phyloP scores from a whole-genome alignment of 64 coral and sea anemone species.

The Astreopora myriophthalma region DNA sequence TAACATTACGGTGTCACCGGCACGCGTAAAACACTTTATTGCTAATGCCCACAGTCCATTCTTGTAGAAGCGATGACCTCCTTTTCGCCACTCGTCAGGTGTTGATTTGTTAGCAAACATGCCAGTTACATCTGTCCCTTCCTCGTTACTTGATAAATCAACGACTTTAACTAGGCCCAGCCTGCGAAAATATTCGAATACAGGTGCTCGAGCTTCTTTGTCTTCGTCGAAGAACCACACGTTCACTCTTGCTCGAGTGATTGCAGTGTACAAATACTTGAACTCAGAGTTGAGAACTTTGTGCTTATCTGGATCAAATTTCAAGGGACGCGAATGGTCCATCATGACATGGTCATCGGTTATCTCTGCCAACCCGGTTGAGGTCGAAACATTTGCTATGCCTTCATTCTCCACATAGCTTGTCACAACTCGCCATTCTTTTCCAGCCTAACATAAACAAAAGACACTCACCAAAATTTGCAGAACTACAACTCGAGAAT shows the following conservation, averaged over 20 bases:
- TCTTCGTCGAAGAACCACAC: slow-evolving; percentile 99
- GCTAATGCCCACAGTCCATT: slow-evolving; percentile 40
- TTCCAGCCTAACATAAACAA: slow-evolving; percentile 33
- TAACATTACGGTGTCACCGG: slow-evolving; percentile 17
- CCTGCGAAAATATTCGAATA: slow-evolving; percentile 63
- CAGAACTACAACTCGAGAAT: no score
- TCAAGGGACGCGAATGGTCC: neutral
- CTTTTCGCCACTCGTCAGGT: slow-evolving; percentile 45
- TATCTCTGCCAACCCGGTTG: slow-evolving; percentile 16
- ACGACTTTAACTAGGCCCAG: slow-evolving; percentile 32
- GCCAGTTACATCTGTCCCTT: neutral
- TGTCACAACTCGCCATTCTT: slow-evolving; percentile 69
- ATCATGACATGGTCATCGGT: neutral
- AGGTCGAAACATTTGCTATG: neutral
- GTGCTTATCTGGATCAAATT: slow-evolving; percentile 87
- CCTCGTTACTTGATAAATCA: neutral
- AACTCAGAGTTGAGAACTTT: slow-evolving; percentile 98
- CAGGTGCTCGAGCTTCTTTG: slow-evolving; percentile 74
- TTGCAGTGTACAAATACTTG: slow-evolving; percentile 96
- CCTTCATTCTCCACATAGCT: slow-evolving; percentile 16
- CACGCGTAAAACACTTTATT: slow-evolving; percentile 34
- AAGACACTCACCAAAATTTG: neutral
- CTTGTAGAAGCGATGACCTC: slow-evolving; percentile 46
- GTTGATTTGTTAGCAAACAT: slow-evolving; percentile 57
- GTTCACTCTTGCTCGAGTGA: slow-evolving; percentile 94